Evolutionary conservation across 2,888 invertebrate genomes (phyloP), one percentile per base, ranked within the genome.

Genomic region (Petrolisthes manimaculis): DNA sequence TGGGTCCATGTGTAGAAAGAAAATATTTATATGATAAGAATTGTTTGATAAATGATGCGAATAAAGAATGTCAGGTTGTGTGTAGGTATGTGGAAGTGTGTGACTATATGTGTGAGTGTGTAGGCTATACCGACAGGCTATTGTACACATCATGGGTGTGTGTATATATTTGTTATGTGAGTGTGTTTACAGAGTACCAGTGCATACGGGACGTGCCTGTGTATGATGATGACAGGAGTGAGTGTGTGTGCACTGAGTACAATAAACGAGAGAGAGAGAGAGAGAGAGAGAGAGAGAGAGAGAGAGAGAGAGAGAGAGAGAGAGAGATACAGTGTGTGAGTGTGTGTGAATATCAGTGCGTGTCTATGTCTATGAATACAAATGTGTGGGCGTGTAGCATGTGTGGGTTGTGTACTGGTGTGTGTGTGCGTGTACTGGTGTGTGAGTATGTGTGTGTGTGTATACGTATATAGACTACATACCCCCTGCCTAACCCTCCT

Each of bases 271-370:
- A 82, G 69, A 69, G 82, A 82, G 67, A 82, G 82, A 82, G 82
- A 69, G 82, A 82, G 82, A 69, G 69, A 69, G 82, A 82, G 69
- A 69, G 82, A 82, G 67, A 82, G 82, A 82, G 82, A 69, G 82
- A 82, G 82, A 69, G 67, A 61, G 81, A 61, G 56, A 56, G 81
- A 61, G 81, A 81, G 81, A 61, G 81, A 24, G 67, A 69, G 74
- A 21, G 71, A 83, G 74, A 54, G 74, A 83, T 71, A 74, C 53
- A 21, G 53, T 71, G 54, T 71, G 21, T 54, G 56, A 54, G 82
- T 69, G 82, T 24, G 69, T 56, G 82, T 1, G 53, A 82, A 18
- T 21, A 6, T 14, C 9, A n/a, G 74, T 74, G 21, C 24, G 18
- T n/a, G 8, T 74, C 24, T n/a, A 12, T 21, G 8, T 74, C 74